Conservation (phyloP, 2,888 invertebrate genomes). For the Bedellia somnulentella region DNA sequence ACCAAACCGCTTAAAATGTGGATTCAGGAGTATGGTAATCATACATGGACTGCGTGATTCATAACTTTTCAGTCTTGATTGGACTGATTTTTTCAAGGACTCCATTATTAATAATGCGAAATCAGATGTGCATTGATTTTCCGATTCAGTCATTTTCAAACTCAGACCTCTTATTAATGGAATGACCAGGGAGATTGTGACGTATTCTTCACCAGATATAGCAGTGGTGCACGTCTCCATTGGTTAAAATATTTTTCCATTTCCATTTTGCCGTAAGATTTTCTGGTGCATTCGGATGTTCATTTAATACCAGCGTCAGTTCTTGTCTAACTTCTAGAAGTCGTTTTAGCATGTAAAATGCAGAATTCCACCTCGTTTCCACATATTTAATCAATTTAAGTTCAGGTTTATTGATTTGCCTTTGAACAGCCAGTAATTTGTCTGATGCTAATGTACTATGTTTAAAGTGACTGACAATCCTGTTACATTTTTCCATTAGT, state of each 20-base stretch:
- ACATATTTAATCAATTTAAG: slow-evolving; percentile 7
- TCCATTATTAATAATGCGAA: slow-evolving; percentile 4
- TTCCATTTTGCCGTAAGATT: slow-evolving; percentile 4
- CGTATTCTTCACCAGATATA: slow-evolving; percentile 9
- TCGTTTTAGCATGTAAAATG: slow-evolving; percentile 6
- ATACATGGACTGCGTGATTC: slow-evolving; percentile 9
- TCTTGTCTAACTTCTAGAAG: slow-evolving; percentile 7
- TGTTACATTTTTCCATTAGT: slow-evolving; percentile 6
- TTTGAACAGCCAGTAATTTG: slow-evolving; percentile 4
- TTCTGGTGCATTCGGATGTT: slow-evolving; percentile 7
- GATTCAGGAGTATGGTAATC: slow-evolving; percentile 9
- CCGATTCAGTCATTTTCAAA: slow-evolving; percentile 3
- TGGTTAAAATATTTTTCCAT: slow-evolving; percentile 9
- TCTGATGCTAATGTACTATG: slow-evolving; percentile 6
- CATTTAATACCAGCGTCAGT: slow-evolving; percentile 5
- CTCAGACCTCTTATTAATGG: slow-evolving; percentile 6
- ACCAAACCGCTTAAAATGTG: slow-evolving; percentile 9
- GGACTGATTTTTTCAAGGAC: not conserved
- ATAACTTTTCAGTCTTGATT: slow-evolving; percentile 7
- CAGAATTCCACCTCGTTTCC: slow-evolving; percentile 8
- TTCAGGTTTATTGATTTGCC: slow-evolving; percentile 3
- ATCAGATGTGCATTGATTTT: slow-evolving; percentile 2
- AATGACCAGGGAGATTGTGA: not conserved
- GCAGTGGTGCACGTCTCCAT: slow-evolving; percentile 6
- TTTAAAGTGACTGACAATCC: slow-evolving; percentile 6